Conservation (phyloP, 2,797 vertebrate species). For the Anguilla marmorata region DNA sequence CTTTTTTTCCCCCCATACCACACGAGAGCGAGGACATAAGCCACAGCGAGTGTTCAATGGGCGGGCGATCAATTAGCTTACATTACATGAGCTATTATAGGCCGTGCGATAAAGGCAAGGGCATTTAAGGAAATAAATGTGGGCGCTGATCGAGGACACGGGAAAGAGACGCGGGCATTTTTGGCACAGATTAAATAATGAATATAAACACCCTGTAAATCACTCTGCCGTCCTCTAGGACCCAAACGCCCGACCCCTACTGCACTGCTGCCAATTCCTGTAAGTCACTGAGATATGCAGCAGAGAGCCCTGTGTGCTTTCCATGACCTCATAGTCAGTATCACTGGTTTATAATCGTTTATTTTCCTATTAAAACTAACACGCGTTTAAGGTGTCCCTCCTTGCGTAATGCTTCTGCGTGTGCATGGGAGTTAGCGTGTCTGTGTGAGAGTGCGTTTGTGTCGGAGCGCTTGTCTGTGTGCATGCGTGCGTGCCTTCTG, state of each 20-base stretch:
- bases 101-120: background rate
- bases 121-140: background rate
- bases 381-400: background rate
- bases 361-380: background rate
- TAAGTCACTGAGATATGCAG: background rate
- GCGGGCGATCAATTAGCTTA: background rate
- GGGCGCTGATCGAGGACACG: background rate
- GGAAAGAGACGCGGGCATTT: background rate
- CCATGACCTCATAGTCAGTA: background rate
- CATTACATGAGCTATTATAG: conserved; percentile 12
- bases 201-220: background rate
- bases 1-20: background rate
- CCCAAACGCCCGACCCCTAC: background rate
- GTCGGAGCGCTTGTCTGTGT: background rate
- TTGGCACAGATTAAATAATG: background rate
- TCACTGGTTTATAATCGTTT: background rate
- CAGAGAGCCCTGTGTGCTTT: background rate
- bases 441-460: background rate
- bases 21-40: background rate
- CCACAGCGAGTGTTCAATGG: background rate
- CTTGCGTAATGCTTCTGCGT: background rate
- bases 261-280: background rate
- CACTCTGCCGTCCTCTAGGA: background rate
- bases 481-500: background rate
- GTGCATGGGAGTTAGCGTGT: background rate